A percentile compares a stretch with the other conserved stretches of the same genome.
Evolutionary conservation across 2,888 invertebrate species (phyloP).

Genomic region (Ophioninae sp.): DNA sequence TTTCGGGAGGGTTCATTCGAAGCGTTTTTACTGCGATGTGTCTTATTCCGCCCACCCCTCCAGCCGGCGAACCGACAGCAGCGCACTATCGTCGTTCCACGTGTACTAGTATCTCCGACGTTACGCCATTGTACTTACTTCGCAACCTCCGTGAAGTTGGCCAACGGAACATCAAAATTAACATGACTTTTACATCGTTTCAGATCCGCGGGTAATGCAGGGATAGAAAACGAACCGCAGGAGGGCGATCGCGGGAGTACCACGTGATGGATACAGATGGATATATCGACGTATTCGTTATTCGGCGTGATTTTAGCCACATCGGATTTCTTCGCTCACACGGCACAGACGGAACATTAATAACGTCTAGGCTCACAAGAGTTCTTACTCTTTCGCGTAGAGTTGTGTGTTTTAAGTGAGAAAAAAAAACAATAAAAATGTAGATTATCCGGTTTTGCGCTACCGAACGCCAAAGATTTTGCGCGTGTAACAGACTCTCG

Average conservation of each 20-base stretch:
- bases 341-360: slow-evolving; percentile 66
- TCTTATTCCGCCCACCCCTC: background rate
- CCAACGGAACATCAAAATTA: background rate
- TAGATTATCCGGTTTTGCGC: slow-evolving; percentile 59
- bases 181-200: background rate
- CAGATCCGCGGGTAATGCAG: background rate
- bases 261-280: slow-evolving; percentile 69
- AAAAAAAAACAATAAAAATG: slow-evolving; percentile 32
- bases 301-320: slow-evolving; percentile 61
- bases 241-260: slow-evolving; percentile 24
- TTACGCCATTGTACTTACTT: slow-evolving; percentile 2
- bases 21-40: slow-evolving; percentile 19
- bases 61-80: slow-evolving; percentile 2
- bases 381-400: slow-evolving; percentile 33
- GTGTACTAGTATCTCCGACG: slow-evolving; percentile 26
- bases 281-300: slow-evolving; percentile 74
- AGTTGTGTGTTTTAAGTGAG: slow-evolving; percentile 28
- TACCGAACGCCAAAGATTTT: slow-evolving; percentile 41
- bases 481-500: slow-evolving; percentile 21
- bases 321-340: slow-evolving; percentile 41
- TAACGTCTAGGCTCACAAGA: slow-evolving; percentile 73
- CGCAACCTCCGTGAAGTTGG: background rate
- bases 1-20: slow-evolving; percentile 29
- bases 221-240: background rate
- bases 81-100: slow-evolving; percentile 34